A percentile compares a stretch with the other conserved stretches of the same genome.
These are phyloP conservation scores for Hyaena hyaena DNA, from an alignment of 2,113 vertebrate species.

Conservation along the genomic window DNA sequence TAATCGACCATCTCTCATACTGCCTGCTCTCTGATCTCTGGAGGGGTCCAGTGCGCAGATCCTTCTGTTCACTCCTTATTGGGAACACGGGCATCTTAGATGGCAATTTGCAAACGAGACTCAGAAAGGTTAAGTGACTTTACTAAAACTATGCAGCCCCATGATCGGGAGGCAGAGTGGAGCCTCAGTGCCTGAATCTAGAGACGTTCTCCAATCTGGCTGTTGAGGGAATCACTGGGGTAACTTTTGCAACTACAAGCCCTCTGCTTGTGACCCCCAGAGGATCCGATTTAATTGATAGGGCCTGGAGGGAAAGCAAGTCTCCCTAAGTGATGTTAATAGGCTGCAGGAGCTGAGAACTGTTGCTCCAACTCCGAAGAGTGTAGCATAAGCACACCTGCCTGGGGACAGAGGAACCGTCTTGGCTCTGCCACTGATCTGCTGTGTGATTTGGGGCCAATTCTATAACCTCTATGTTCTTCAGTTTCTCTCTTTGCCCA, in stretches of 20 bases:
- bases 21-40: background rate
- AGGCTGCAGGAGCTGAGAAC: no score
- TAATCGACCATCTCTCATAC: background rate
- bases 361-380: background rate
- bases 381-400: no score
- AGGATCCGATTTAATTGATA: background rate
- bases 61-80: background rate
- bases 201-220: background rate
- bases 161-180: background rate
- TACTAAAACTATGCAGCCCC: background rate
- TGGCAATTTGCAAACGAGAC: background rate
- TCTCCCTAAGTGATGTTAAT: background rate
- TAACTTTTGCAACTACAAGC: background rate
- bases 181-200: background rate
- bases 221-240: rapidly evolving
- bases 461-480: background rate
- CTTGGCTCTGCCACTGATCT: background rate
- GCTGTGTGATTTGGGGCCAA: background rate
- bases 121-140: background rate
- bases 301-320: background rate
- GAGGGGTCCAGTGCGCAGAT: background rate
- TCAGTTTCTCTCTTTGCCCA: background rate
- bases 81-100: background rate
- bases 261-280: rapidly evolving
- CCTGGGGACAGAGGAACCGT: background rate